A percentile compares a stretch with the other conserved stretches of the same genome.
These are phyloP conservation scores for Mylabris sibirica DNA, from an alignment of 2,888 invertebrate species.

Conservation along the genomic window DNA sequence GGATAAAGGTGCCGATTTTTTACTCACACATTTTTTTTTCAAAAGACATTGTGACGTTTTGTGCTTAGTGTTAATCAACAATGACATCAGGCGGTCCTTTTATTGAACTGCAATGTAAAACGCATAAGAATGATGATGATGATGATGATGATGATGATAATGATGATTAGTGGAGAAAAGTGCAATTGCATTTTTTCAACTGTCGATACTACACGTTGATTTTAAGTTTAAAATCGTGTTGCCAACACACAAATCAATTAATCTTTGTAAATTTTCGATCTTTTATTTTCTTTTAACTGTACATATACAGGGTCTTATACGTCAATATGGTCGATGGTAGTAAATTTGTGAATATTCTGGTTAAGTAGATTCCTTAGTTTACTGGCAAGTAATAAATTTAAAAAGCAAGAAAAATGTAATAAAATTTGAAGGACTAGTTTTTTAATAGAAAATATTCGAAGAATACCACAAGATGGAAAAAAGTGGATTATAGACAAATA, in stretches of 20 bases:
- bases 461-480: no score
- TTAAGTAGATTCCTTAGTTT: no score
- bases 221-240: slow-evolving; percentile 12
- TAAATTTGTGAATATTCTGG: no score
- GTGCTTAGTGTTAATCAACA: neutral
- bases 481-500: no score
- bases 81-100: neutral
- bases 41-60: neutral
- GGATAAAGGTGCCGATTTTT: slow-evolving; percentile 6
- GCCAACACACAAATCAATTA: slow-evolving; percentile 6
- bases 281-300: no score
- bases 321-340: no score
- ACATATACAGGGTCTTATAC: no score
- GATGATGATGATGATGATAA: neutral
- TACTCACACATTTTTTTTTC: neutral
- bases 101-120: neutral
- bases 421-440: no score
- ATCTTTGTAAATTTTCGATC: neutral
- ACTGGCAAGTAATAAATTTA: no score
- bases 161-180: neutral
- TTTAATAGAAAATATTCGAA: no score
- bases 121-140: neutral
- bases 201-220: neutral
- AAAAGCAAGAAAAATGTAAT: no score
- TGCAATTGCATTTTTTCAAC: slow-evolving; percentile 4